phyloP scores from a whole-genome alignment of 2,888 invertebrate species.

The Macrophya alboannulata region DNA sequence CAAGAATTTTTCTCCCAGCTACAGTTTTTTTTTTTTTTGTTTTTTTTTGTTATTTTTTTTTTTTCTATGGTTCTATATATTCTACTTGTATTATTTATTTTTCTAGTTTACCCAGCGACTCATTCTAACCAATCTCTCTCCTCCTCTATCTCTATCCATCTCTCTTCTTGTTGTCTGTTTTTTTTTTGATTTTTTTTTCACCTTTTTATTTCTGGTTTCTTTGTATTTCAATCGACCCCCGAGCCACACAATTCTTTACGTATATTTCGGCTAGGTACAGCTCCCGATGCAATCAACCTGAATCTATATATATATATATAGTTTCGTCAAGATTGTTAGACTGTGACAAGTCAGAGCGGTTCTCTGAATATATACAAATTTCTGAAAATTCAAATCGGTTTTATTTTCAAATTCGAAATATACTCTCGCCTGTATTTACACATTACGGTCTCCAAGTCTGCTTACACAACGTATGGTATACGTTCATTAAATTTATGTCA shows the following conservation, averaged over 20 bases:
- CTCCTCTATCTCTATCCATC: conserved; percentile 16
- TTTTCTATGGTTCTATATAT: conserved; percentile 7
- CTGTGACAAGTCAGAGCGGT: background rate
- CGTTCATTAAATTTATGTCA: background rate
- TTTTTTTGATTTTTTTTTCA: conserved; percentile 32
- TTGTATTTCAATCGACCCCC: conserved; percentile 65
- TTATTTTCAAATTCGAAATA: background rate
- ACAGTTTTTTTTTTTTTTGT: conserved; percentile 24
- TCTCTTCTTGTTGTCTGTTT: background rate
- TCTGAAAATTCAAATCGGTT: background rate
- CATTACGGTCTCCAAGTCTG: too few relatives aligned
- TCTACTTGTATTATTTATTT: conserved; percentile 40
- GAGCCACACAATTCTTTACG: conserved; percentile 57
- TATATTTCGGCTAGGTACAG: conserved; percentile 58
- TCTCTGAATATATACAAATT: background rate
- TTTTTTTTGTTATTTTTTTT: conserved; percentile 11
- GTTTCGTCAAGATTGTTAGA: conserved; percentile 6
- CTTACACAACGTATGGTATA: background rate
- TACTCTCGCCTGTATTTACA: background rate
- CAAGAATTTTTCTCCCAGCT: conserved; percentile 66
- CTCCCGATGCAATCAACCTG: conserved; percentile 55
- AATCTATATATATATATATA: conserved; percentile 12
- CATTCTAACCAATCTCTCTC: conserved; percentile 53
- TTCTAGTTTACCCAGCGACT: conserved; percentile 35
- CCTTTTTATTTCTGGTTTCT: conserved; percentile 35